Base-by-base conservation (phyloP, 2,113 vertebrate genomes). In the Phainopepla nitens region DNA sequence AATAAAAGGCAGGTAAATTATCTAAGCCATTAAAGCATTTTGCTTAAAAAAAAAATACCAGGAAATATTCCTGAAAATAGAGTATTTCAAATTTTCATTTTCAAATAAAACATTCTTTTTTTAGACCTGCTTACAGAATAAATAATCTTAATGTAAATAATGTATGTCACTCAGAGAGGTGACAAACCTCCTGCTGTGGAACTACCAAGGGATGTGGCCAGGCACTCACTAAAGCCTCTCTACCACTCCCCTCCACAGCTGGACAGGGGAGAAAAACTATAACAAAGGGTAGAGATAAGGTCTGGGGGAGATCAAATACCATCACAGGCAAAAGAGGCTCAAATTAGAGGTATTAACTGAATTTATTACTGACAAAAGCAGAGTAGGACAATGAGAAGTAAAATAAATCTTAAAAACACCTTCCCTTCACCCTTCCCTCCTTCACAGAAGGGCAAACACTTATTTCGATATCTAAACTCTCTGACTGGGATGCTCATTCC, bases 171-270 rank as follows among this genome's bases (percentile, higher is more conserved):
- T 14, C 13, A 15, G 36, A 58, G 35, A 45, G 14, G 10, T 0
- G 11, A 35, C 35, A 10, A 2, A 11, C 0, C 1, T 20, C 21
- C 51, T 4, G 0, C n/a, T 10, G 5, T 5, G 3, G 6, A 29
- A 4, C 11, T 4, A 12, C 28, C 28, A 8, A 2, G 0, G 2
- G 5, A 25, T 7, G 39, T 25, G 81, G 15, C 15, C 33, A 78
- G 17, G 4, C 27, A 45, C 5, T 22, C 24, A 28, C 12, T 10
- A 69, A 78, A n/a, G 33, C 15, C 15, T 13, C 10, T 78, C 18
- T 33, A 13, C 51, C 22, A 19, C 18, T 69, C 28, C 28, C 7
- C 11, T 69, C 15, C 8, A 23, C n/a, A 53, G 14, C 5, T 53
- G 18, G 28, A 24, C 33, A 24, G 4, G 15, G 15, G 6, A 69